A percentile compares a stretch with the other conserved stretches of the same genome.
These are phyloP conservation scores for Helostoma temminkii DNA, from an alignment of 2,797 vertebrate genomes.

Conservation along the genomic window DNA sequence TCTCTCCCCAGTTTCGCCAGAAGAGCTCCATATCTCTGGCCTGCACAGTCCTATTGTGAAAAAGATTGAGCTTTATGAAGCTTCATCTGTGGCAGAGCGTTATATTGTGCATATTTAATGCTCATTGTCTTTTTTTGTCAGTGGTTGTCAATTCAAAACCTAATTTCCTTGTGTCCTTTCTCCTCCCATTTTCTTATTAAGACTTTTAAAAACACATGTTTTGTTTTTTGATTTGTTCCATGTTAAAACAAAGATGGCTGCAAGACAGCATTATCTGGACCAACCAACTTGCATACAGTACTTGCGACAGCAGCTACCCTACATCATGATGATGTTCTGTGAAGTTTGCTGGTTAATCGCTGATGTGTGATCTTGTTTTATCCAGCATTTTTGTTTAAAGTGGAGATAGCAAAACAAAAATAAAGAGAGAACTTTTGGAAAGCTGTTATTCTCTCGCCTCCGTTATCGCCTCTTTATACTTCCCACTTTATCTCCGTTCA, in stretches of 20 bases:
- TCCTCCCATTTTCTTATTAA: slow-evolving; percentile 53
- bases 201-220: slow-evolving; percentile 49
- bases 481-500: slow-evolving; percentile 38
- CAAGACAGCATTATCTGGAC: too few relatives aligned
- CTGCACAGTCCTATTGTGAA: slow-evolving; percentile 49
- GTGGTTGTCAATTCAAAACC: slow-evolving; percentile 34
- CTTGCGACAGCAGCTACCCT: not conserved
- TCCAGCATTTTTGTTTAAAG: slow-evolving; percentile 15
- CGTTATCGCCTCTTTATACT: slow-evolving; percentile 30
- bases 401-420: slow-evolving; percentile 4
- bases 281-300: not conserved
- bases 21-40: slow-evolving; percentile 44
- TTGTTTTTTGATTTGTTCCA: slow-evolving; percentile 47
- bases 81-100: slow-evolving; percentile 8
- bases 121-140: slow-evolving; percentile 42
- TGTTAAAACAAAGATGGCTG: slow-evolving; percentile 13
- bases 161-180: slow-evolving; percentile 36
- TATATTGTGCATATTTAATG: slow-evolving; percentile 44
- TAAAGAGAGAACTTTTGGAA: slow-evolving; percentile 13
- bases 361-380: slow-evolving; percentile 1
- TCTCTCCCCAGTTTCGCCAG: slow-evolving; percentile 7
- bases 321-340: not conserved
- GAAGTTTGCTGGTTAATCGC: slow-evolving; percentile 15
- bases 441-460: slow-evolving; percentile 19
- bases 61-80: slow-evolving; percentile 53